Percentiles rank a stretch among this genome's conserved stretches.
phyloP scores from a whole-genome alignment of 2,888 invertebrate species.

The Harpalus rubripes region DNA sequence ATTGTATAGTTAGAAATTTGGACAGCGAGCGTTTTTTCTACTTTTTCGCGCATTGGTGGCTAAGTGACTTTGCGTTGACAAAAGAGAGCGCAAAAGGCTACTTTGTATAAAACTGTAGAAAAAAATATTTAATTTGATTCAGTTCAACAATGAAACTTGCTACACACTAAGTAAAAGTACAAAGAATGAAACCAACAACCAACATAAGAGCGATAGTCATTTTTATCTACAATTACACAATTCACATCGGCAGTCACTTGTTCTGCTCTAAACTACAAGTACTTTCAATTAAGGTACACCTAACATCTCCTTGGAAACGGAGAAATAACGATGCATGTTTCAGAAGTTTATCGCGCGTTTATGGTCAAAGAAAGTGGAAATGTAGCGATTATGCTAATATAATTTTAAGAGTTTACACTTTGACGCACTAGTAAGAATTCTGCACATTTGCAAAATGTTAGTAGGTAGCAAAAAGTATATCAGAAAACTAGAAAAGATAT shows the following conservation, averaged over 20 bases:
- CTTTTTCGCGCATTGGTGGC: too few species aligned
- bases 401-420: constrained; percentile 19
- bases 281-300: constrained; percentile 35
- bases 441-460: background rate
- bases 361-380: constrained; percentile 37
- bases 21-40: too few species aligned
- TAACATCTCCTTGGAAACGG: constrained; percentile 1
- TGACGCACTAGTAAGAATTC: background rate
- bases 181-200: background rate
- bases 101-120: too few species aligned
- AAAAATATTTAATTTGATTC: too few species aligned
- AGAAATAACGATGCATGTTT: background rate
- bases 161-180: too few species aligned
- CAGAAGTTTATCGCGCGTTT: background rate
- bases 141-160: too few species aligned
- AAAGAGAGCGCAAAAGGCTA: too few species aligned
- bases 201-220: background rate
- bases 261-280: constrained; percentile 9
- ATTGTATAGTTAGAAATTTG: too few species aligned
- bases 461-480: background rate
- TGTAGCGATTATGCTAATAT: constrained; percentile 37
- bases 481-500: background rate
- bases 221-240: constrained; percentile 28
- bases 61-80: too few species aligned
- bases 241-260: constrained; percentile 5